These are phyloP conservation scores for Ernsta delagoae DNA, from an alignment of 2,888 invertebrate genomes.

Conservation along the genomic window DNA sequence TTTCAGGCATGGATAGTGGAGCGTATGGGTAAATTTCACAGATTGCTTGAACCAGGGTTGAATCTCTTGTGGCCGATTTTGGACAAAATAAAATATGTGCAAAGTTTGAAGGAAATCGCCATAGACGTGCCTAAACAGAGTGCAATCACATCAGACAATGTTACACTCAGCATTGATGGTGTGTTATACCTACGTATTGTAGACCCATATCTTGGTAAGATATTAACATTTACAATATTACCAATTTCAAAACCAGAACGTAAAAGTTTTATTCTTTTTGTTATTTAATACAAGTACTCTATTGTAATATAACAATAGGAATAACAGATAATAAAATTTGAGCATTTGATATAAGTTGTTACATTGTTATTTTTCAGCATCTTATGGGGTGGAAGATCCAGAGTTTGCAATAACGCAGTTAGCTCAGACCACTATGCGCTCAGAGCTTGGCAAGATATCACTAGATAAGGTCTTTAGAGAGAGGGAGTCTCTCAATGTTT, in stretches of 20 bases:
- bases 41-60: slow-evolving; percentile 97
- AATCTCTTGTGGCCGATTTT: slow-evolving; percentile 96
- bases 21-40: slow-evolving; percentile 98
- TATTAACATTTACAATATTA: too few relatives aligned
- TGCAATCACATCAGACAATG: slow-evolving; percentile 99
- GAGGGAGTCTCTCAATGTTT: slow-evolving; percentile 96
- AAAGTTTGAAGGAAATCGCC: slow-evolving; percentile 99
- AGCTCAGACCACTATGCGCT: slow-evolving; percentile 99
- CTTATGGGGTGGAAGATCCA: slow-evolving; percentile 99
- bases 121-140: slow-evolving; percentile 99
- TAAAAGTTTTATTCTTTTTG: background rate
- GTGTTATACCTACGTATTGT: slow-evolving; percentile 97
- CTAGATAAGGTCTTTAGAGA: slow-evolving; percentile 98
- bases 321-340: too few relatives aligned
- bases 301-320: too few relatives aligned
- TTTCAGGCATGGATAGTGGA: slow-evolving; percentile 98
- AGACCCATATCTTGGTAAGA: slow-evolving; percentile 93
- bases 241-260: background rate
- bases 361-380: slow-evolving; percentile 76
- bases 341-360: too few relatives aligned
- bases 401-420: slow-evolving; percentile 99
- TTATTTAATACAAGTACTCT: too few relatives aligned
- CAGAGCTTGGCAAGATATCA: slow-evolving; percentile 98
- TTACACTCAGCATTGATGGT: slow-evolving; percentile 98
- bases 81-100: slow-evolving; percentile 98